Evolutionary conservation across 37 sponge, comb jelly and placozoan genomes (phyloP).

Genomic region (Hexactinellida sp.): DNA sequence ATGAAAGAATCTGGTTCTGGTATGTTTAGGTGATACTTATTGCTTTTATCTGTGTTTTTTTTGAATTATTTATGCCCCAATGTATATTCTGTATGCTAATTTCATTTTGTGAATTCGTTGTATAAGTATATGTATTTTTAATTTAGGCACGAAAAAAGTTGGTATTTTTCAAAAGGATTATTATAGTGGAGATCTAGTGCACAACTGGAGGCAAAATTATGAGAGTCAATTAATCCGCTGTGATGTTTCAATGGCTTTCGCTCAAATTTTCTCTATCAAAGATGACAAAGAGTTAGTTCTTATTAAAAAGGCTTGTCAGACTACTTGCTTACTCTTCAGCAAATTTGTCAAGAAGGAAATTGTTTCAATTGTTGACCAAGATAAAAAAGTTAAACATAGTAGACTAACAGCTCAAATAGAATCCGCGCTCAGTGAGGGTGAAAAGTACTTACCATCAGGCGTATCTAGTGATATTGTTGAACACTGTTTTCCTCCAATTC

Average conservation of each 20-base stretch:
- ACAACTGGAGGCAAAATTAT: constrained; percentile 39
- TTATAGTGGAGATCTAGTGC: constrained; percentile 58
- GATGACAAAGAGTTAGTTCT: constrained; percentile 55
- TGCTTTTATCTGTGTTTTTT: neutral
- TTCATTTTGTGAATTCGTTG: too few relatives aligned
- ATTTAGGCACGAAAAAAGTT: too few relatives aligned
- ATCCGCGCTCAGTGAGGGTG: constrained; percentile 34
- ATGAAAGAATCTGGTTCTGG: neutral
- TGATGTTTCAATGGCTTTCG: constrained; percentile 68
- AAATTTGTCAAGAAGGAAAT: constrained; percentile 81
- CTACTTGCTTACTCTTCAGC: constrained; percentile 77
- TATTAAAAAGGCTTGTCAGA: constrained; percentile 62
- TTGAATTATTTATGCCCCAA: too few relatives aligned
- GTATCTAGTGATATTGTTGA: constrained; percentile 66
- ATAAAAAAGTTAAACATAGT: constrained; percentile 80
- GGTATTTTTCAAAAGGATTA: constrained; percentile 67
- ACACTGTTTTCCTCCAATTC: constrained; percentile 80
- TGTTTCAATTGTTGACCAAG: constrained; percentile 74
- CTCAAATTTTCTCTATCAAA: constrained; percentile 61
- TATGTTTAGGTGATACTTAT: too few relatives aligned
- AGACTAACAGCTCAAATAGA: constrained; percentile 69
- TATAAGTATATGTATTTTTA: too few relatives aligned
- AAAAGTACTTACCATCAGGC: constrained; percentile 60
- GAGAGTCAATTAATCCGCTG: constrained; percentile 27
- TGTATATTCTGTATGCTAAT: too few relatives aligned